phyloP scores from a whole-genome alignment of 2,888 invertebrate genomes.

The Timema cristinae region DNA sequence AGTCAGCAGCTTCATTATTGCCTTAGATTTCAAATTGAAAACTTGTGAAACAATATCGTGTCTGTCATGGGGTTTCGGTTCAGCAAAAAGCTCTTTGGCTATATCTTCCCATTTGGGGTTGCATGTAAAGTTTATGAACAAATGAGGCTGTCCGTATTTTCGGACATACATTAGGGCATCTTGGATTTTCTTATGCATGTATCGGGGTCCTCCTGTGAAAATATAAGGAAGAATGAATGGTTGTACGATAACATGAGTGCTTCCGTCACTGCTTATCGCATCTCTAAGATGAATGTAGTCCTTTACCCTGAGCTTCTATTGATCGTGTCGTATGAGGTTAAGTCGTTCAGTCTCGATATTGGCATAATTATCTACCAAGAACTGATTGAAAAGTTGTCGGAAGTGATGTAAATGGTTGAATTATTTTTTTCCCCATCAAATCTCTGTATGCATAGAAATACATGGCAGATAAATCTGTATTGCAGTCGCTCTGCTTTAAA shows the following conservation, averaged over 20 bases:
- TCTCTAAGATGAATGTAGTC: constrained; percentile 36
- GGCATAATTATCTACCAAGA: constrained; percentile 36
- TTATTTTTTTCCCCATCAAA: constrained; percentile 29
- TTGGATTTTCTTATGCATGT: constrained; percentile 41
- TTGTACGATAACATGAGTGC: constrained; percentile 27
- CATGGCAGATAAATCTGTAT: constrained; percentile 23
- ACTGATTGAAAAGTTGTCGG: constrained; percentile 36
- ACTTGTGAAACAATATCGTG: constrained; percentile 37
- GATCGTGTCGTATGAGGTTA: constrained; percentile 26
- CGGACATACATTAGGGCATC: constrained; percentile 42
- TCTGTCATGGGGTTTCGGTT: constrained; percentile 34
- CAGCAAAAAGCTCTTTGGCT: constrained; percentile 30
- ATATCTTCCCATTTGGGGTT: constrained; percentile 41
- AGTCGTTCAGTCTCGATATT: constrained; percentile 30
- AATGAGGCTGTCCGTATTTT: constrained; percentile 40
- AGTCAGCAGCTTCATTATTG: constrained; percentile 31
- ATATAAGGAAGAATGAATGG: constrained; percentile 36
- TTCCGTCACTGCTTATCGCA: constrained; percentile 20
- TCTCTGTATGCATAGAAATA: constrained; percentile 34
- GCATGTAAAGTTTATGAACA: constrained; percentile 42
- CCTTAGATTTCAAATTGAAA: constrained; percentile 36
- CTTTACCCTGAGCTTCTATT: constrained; percentile 30
- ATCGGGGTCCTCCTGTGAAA: constrained; percentile 40
- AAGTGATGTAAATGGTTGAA: constrained; percentile 28
- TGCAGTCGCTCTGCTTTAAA: constrained; percentile 26